phyloP scores from a whole-genome alignment of 2,797 vertebrate genomes.

The Mastacembelus armatus region DNA sequence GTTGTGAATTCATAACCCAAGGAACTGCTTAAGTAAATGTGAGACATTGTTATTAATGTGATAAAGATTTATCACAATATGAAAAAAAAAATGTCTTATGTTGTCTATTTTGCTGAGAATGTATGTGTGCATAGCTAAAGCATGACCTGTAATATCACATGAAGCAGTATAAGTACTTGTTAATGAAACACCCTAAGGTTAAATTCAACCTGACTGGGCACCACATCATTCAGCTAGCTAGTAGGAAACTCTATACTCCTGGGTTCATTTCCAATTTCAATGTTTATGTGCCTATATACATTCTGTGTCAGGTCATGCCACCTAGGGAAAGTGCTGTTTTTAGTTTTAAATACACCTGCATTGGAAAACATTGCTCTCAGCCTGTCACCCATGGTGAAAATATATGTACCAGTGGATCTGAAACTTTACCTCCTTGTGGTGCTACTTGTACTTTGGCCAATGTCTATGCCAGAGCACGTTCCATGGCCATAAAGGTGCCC shows the following conservation, averaged over 20 bases:
- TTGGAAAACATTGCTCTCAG: constrained; percentile 20
- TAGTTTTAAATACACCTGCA: constrained; percentile 45
- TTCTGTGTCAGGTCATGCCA: constrained; percentile 44
- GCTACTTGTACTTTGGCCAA: constrained; percentile 50
- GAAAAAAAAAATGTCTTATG: not conserved
- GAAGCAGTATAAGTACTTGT: not conserved
- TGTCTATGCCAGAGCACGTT: constrained; percentile 50
- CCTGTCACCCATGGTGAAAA: constrained; percentile 18
- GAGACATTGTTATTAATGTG: too few species aligned
- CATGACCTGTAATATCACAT: not conserved
- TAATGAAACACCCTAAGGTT: constrained; percentile 2
- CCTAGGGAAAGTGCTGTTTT: constrained; percentile 40
- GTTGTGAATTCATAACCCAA: not conserved
- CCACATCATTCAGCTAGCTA: constrained; percentile 30
- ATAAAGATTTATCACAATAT: too few species aligned
- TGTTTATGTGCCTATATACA: constrained; percentile 26
- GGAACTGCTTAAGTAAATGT: not conserved
- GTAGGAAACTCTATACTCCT: constrained; percentile 37
- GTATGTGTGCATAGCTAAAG: not conserved
- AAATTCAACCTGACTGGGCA: constrained; percentile 12
- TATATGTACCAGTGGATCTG: constrained; percentile 34
- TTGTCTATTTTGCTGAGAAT: not conserved
- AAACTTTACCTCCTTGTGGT: constrained; percentile 36
- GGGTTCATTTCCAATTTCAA: constrained; percentile 36
- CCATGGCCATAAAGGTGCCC: constrained; percentile 46